Conservation (phyloP, 2,797 vertebrate species). For the Caiman crocodilus region DNA sequence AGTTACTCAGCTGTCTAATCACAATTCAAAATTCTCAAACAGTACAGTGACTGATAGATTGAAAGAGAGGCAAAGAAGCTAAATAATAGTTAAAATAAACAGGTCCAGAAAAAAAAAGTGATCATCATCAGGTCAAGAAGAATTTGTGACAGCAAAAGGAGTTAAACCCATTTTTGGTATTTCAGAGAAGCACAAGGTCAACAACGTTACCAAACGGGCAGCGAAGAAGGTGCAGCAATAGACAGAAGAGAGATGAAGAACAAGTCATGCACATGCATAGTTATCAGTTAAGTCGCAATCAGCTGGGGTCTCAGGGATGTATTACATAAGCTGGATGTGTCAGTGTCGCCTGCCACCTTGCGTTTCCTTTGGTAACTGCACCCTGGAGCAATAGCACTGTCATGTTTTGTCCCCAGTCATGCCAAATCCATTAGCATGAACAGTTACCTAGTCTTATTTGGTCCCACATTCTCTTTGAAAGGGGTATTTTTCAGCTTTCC, state of each 20-base stretch:
- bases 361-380: slow-evolving; percentile 37
- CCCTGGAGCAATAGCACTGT: neutral
- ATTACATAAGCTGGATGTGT: neutral
- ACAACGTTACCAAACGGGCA: neutral
- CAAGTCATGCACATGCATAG: neutral
- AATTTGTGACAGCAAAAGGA: neutral
- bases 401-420: neutral
- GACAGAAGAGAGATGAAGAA: neutral
- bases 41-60: neutral
- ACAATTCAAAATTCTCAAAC: neutral
- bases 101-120: neutral
- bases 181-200: neutral
- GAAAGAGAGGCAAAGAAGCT: neutral
- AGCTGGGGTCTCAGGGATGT: neutral
- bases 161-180: neutral
- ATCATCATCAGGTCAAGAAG: neutral
- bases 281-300: neutral
- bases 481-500: neutral
- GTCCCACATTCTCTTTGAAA: neutral
- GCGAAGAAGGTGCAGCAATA: neutral
- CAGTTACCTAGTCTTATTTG: neutral
- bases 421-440: neutral
- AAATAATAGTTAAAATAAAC: neutral
- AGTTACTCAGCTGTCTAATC: neutral
- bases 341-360: slow-evolving; percentile 53